These are phyloP conservation scores for Plestiodon gilberti DNA, from an alignment of 2,113 vertebrate genomes.

Conservation along the genomic window DNA sequence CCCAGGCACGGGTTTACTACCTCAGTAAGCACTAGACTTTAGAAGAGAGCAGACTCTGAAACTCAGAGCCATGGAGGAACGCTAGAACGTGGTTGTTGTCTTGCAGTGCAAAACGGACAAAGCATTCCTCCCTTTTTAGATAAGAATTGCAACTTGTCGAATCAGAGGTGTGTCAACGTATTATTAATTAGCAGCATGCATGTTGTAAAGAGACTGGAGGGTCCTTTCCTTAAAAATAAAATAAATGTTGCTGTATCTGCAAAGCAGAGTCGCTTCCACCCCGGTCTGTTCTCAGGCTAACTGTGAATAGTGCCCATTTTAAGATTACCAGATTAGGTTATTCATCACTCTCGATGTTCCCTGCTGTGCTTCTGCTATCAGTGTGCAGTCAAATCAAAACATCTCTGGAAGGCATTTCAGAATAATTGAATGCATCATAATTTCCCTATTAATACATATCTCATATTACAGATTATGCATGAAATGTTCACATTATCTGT, in stretches of 20 bases:
- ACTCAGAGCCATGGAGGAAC: no score
- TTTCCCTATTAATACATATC: constrained; percentile 98
- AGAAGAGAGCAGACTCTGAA: no score
- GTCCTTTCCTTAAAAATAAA: constrained; percentile 29
- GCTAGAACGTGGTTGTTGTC: constrained; percentile 73
- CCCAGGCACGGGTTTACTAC: no score
- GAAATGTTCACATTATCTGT: constrained; percentile 94
- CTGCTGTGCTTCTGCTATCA: constrained; percentile 86
- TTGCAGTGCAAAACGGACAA: constrained; percentile 57
- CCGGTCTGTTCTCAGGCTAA: constrained; percentile 79
- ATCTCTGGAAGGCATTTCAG: constrained; percentile 96
- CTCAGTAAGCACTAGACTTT: not conserved
- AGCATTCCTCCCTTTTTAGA: constrained; percentile 53
- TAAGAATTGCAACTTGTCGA: constrained; percentile 54
- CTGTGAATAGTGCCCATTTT: constrained; percentile 89
- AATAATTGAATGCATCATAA: constrained; percentile 98
- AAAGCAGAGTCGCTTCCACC: constrained; percentile 80
- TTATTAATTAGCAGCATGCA: constrained; percentile 12
- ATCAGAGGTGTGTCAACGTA: constrained; percentile 45
- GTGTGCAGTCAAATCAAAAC: constrained; percentile 92
- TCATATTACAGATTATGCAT: constrained; percentile 94
- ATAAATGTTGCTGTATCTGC: constrained; percentile 44
- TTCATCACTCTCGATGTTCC: constrained; percentile 94
- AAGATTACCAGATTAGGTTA: constrained; percentile 99
- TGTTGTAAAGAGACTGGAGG: constrained; percentile 28